Evolutionary conservation across 23 tunicate species (phyloP).

Genomic region (Clavelina lepadiformis): DNA sequence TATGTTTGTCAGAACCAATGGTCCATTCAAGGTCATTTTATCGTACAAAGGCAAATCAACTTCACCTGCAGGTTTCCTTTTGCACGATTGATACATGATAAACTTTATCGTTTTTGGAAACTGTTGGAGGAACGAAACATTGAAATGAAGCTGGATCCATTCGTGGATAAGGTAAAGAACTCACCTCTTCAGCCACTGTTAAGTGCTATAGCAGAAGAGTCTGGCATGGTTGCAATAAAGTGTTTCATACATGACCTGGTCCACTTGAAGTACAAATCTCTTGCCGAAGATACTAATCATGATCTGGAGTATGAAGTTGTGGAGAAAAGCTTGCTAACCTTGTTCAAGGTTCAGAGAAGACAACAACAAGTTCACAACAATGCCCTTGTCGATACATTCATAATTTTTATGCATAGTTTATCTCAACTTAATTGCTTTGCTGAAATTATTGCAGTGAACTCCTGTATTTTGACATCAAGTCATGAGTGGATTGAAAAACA

Average conservation of each 20-base stretch:
- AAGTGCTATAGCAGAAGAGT: neutral
- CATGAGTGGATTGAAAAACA: conserved; percentile 17
- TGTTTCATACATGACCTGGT: conserved; percentile 5
- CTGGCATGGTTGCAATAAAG: neutral
- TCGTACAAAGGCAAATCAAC: neutral
- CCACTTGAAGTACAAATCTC: conserved; percentile 12
- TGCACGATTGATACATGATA: neutral
- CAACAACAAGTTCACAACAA: too few species aligned
- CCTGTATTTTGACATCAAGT: conserved; percentile 1
- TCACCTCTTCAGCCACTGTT: conserved; percentile 1
- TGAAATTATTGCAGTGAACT: conserved; percentile 6
- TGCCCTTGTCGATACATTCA: conserved; percentile 14
- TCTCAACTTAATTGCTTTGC: conserved; percentile 10
- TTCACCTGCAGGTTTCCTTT: conserved; percentile 15
- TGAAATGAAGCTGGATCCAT: neutral
- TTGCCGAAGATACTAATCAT: conserved; percentile 3
- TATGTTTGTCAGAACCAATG: too few species aligned
- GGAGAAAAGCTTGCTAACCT: neutral
- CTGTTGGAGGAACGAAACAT: too few species aligned
- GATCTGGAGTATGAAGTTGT: neutral
- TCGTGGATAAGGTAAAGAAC: neutral
- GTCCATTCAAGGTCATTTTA: neutral
- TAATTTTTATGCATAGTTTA: conserved; percentile 10
- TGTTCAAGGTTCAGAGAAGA: too few species aligned
- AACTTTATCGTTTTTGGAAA: conserved; percentile 6